phyloP scores from a whole-genome alignment of 2,888 invertebrate species.

The Euplexia lucipara region DNA sequence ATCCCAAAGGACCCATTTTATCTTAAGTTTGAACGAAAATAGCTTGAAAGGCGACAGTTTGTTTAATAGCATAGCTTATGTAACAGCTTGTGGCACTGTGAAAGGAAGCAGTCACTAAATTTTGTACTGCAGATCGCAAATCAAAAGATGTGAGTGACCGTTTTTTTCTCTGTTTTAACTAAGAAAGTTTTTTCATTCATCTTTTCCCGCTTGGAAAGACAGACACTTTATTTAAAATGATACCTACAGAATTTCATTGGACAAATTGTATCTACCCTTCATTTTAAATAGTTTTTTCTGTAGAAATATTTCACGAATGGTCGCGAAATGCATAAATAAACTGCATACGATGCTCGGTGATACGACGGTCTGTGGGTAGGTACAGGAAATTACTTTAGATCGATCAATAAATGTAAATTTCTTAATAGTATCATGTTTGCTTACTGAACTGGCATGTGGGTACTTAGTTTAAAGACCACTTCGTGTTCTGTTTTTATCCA shows the following conservation, averaged over 20 bases:
- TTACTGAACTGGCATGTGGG: not conserved
- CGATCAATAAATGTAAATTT: constrained; percentile 13
- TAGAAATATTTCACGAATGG: not conserved
- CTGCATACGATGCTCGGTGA: not conserved
- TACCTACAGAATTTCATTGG: not conserved
- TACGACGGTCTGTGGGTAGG: not conserved
- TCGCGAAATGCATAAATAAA: constrained; percentile 20
- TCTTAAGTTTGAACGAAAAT: constrained; percentile 72
- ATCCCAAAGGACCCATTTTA: constrained; percentile 70
- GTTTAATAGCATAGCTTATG: constrained; percentile 71
- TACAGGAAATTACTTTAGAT: constrained; percentile 20
- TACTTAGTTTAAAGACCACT: not conserved
- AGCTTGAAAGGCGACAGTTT: constrained; percentile 68
- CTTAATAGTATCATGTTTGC: constrained; percentile 20
- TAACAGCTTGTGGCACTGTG: constrained; percentile 56
- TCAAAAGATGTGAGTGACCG: constrained; percentile 45
- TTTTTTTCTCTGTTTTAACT: constrained; percentile 2
- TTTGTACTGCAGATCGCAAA: constrained; percentile 61
- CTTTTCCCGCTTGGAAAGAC: not conserved
- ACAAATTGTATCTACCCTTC: not conserved
- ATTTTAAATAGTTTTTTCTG: constrained; percentile 4
- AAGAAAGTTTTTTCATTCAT: not conserved
- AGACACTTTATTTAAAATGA: not conserved
- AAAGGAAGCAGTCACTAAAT: constrained; percentile 53
- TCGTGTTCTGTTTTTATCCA: not conserved